These are phyloP conservation scores for Microtus agrestis DNA, from an alignment of 2,797 vertebrate species.

Conservation along the genomic window DNA sequence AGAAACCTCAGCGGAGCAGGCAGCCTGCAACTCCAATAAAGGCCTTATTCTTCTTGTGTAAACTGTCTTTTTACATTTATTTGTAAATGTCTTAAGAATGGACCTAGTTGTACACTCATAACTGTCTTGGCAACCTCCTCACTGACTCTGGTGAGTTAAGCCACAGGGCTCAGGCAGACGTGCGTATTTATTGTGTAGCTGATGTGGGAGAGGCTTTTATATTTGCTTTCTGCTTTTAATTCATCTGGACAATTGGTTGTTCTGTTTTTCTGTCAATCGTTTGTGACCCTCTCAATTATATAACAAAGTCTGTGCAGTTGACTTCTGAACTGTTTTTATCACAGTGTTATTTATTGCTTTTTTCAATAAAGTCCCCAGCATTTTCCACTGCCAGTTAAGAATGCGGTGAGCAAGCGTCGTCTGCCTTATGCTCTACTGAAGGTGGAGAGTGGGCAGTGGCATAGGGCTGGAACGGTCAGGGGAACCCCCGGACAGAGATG, in stretches of 20 bases:
- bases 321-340: constrained; percentile 99
- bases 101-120: neutral
- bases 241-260: constrained; percentile 90
- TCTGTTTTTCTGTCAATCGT: constrained; percentile 90
- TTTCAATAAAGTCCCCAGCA: constrained; percentile 99
- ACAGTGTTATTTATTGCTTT: constrained; percentile 99
- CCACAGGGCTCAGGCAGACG: constrained; percentile 83
- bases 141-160: constrained; percentile 61
- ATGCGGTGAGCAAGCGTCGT: neutral
- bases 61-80: constrained; percentile 89
- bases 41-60: constrained; percentile 90
- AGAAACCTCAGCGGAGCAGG: constrained; percentile 25
- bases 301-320: constrained; percentile 99
- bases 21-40: constrained; percentile 84
- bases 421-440: neutral
- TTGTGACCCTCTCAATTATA: constrained; percentile 91
- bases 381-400: constrained; percentile 94
- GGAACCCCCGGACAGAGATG: neutral
- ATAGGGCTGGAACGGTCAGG: neutral
- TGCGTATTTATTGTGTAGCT: constrained; percentile 88
- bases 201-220: constrained; percentile 78
- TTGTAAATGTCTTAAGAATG: constrained; percentile 82
- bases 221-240: constrained; percentile 87
- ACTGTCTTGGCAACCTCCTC: neutral
- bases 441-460: neutral